phyloP scores from a whole-genome alignment of 2,888 invertebrate genomes.

The Bombylius major region DNA sequence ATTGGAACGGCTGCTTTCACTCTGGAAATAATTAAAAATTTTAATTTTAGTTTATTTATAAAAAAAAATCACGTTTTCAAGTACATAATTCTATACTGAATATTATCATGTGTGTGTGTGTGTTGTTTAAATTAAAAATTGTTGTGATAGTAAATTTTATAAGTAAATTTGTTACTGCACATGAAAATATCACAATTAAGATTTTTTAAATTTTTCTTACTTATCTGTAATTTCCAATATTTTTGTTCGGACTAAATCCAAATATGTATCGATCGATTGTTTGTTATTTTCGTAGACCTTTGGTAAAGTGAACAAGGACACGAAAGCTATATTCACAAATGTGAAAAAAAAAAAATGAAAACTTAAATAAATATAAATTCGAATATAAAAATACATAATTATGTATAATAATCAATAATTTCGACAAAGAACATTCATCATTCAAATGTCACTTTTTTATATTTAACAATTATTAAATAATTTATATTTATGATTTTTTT shows the following conservation, averaged over 20 bases:
- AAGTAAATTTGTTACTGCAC: too few species aligned
- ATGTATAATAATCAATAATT: too few species aligned
- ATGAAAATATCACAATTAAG: background rate
- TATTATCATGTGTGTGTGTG: too few species aligned
- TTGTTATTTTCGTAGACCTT: constrained; percentile 94
- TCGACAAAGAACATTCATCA: too few species aligned
- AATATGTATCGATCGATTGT: constrained; percentile 81
- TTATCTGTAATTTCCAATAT: constrained; percentile 79
- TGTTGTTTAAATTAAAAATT: too few species aligned
- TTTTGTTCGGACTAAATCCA: constrained; percentile 76
- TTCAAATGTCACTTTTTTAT: too few species aligned
- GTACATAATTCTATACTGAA: background rate
- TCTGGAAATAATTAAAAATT: constrained; percentile 42
- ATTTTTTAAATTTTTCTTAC: constrained; percentile 41
- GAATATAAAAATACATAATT: background rate
- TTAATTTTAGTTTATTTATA: background rate
- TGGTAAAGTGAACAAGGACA: constrained; percentile 87
- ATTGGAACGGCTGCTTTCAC: constrained; percentile 80
- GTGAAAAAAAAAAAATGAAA: constrained; percentile 25
- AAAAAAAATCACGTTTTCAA: background rate
- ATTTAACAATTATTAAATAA: too few species aligned
- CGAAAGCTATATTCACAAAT: constrained; percentile 67
- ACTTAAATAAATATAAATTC: too few species aligned
- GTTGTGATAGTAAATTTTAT: too few species aligned
- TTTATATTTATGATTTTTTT: background rate